phyloP scores from a whole-genome alignment of 2,888 invertebrate species.

The Trichogramma evanescens region DNA sequence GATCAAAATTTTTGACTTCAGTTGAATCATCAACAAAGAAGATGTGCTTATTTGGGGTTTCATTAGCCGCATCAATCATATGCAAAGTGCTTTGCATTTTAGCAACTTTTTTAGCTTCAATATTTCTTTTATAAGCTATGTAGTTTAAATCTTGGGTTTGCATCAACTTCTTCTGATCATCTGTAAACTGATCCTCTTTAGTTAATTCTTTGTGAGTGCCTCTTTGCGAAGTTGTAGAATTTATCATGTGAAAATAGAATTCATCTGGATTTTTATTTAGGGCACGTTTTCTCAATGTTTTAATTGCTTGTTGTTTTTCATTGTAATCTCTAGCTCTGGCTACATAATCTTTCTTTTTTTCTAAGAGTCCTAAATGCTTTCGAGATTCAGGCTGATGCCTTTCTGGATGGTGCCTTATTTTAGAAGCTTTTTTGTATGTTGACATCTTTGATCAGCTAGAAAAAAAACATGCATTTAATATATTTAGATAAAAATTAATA shows the following conservation, averaged over 20 bases:
- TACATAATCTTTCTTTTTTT: constrained; percentile 85
- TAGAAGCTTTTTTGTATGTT: constrained; percentile 82
- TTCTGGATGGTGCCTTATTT: constrained; percentile 79
- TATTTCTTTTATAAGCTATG: constrained; percentile 74
- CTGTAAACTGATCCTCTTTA: constrained; percentile 67
- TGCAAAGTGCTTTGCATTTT: constrained; percentile 73
- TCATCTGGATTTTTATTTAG: constrained; percentile 95
- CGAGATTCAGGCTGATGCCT: constrained; percentile 76
- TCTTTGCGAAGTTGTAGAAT: constrained; percentile 60
- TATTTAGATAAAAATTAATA: too few relatives aligned
- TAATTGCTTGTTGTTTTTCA: constrained; percentile 74
- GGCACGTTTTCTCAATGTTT: constrained; percentile 73
- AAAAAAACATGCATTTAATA: too few relatives aligned
- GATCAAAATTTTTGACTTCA: constrained; percentile 58
- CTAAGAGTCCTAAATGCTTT: constrained; percentile 71
- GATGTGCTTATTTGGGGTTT: constrained; percentile 66
- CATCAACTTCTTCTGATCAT: constrained; percentile 82
- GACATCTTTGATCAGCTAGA: constrained; percentile 59
- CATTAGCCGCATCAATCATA: constrained; percentile 67
- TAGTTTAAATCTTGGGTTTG: constrained; percentile 88
- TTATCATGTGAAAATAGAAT: constrained; percentile 96
- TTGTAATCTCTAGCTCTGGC: constrained; percentile 72
- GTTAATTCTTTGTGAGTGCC: constrained; percentile 58
- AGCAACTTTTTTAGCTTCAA: constrained; percentile 73
- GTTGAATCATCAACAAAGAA: constrained; percentile 66